Conservation (phyloP, 2,113 vertebrate species). For the Mesocricetus auratus region DNA sequence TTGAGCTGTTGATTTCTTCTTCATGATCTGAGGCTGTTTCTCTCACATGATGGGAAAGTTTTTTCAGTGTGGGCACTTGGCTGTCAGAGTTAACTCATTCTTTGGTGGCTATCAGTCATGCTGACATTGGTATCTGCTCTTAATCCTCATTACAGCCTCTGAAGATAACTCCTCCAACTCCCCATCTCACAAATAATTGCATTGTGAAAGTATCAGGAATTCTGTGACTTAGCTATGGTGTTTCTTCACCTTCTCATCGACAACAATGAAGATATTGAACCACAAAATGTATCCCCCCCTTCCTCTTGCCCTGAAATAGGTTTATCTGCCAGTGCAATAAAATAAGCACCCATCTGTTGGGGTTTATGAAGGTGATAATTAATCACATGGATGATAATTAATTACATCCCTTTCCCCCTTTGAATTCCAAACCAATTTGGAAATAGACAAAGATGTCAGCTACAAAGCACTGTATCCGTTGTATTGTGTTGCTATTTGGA, state of each 20-base stretch:
- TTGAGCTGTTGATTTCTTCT: not conserved
- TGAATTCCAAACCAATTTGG: conserved; percentile 70
- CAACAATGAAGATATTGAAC: conserved; percentile 23
- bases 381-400: conserved; percentile 75
- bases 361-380: conserved; percentile 74
- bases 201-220: not conserved
- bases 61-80: not conserved
- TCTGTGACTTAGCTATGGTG: not conserved
- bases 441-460: conserved; percentile 67
- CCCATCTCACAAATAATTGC: not conserved
- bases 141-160: not conserved
- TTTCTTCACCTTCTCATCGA: conserved; percentile 11
- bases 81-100: not conserved
- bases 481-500: conserved; percentile 33
- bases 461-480: conserved; percentile 55
- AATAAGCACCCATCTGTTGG: conserved; percentile 69
- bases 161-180: not conserved
- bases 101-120: not conserved
- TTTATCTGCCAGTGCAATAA: conserved; percentile 56
- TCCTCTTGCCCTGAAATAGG: not conserved
- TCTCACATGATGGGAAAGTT: not conserved
- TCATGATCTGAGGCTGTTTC: not conserved
- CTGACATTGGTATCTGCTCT: not conserved
- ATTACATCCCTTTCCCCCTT: conserved; percentile 62
- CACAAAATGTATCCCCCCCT: not conserved